phyloP scores from a whole-genome alignment of 2,888 invertebrate genomes.

The Tenthredo amoena region DNA sequence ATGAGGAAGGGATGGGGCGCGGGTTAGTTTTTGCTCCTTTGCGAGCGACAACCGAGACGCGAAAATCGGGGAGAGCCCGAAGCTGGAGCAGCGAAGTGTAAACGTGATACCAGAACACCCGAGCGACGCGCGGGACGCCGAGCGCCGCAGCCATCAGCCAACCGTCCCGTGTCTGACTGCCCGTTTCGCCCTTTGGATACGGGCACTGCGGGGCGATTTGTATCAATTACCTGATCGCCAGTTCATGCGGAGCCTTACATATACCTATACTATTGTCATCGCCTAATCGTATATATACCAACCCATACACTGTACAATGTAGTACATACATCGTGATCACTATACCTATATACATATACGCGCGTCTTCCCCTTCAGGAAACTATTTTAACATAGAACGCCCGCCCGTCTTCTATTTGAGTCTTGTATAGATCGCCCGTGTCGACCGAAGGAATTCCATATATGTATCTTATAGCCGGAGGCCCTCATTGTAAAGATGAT shows the following conservation, averaged over 20 bases:
- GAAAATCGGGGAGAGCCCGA: conserved; percentile 62
- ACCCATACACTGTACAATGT: background rate
- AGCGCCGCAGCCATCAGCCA: conserved; percentile 63
- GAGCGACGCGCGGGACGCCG: conserved; percentile 59
- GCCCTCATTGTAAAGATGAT: background rate
- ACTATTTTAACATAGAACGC: background rate
- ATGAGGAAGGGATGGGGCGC: conserved; percentile 26
- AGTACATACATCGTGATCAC: background rate
- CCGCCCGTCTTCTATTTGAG: background rate
- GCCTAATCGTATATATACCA: background rate
- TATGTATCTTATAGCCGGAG: background rate
- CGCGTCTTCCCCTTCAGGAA: background rate
- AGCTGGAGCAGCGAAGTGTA: conserved; percentile 72
- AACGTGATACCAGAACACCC: conserved; percentile 74
- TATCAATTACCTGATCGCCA: conserved; percentile 70
- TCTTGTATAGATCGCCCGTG: background rate
- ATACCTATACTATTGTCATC: conserved; percentile 32
- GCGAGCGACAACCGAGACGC: conserved; percentile 57
- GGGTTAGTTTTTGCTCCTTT: conserved; percentile 61
- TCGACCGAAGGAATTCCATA: background rate
- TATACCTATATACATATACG: background rate
- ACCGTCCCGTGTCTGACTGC: conserved; percentile 63
- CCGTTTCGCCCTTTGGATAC: conserved; percentile 54
- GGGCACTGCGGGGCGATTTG: conserved; percentile 64
- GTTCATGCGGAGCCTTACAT: conserved; percentile 16